Evolutionary conservation across 2,888 invertebrate genomes (phyloP).

Genomic region (Drosophila paramelanica): DNA sequence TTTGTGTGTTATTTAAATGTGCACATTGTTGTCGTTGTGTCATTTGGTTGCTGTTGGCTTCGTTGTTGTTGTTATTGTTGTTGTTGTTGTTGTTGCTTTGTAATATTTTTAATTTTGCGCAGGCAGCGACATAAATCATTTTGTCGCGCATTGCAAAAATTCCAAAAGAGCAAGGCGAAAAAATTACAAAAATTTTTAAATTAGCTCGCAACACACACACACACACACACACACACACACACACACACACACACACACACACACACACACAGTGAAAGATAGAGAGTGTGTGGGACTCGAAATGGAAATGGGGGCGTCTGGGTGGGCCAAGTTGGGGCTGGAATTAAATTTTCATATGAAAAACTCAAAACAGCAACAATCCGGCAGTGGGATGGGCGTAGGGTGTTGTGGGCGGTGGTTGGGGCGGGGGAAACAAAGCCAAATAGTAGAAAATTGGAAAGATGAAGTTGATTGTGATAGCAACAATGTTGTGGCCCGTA

Average conservation of each 20-base stretch:
- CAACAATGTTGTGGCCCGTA: constrained; percentile 48
- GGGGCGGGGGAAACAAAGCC: constrained; percentile 57
- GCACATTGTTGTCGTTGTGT: constrained; percentile 61
- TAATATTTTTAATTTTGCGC: constrained; percentile 79
- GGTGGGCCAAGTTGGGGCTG: constrained; percentile 50
- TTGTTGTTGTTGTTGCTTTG: constrained; percentile 57
- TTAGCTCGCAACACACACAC: constrained; percentile 72
- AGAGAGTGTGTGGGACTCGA: constrained; percentile 17
- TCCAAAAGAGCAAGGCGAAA: constrained; percentile 81
- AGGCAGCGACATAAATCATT: constrained; percentile 83
- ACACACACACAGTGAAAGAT: constrained; percentile 32
- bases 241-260: constrained; percentile 33
- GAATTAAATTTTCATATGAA: constrained; percentile 80
- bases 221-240: constrained; percentile 51
- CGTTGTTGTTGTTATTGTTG: constrained; percentile 39
- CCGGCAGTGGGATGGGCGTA: not conserved
- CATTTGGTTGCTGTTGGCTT: constrained; percentile 33
- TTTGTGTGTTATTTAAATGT: constrained; percentile 76
- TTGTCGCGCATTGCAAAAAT: constrained; percentile 83
- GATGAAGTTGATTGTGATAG: constrained; percentile 74
- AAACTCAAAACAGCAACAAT: constrained; percentile 56
- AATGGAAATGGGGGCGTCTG: constrained; percentile 36
- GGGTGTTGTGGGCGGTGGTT: not conserved
- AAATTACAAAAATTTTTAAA: constrained; percentile 82
- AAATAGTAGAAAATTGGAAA: constrained; percentile 82